Base-by-base conservation (phyloP, 2,113 vertebrate species). In the Cnemophilus loriae region DNA sequence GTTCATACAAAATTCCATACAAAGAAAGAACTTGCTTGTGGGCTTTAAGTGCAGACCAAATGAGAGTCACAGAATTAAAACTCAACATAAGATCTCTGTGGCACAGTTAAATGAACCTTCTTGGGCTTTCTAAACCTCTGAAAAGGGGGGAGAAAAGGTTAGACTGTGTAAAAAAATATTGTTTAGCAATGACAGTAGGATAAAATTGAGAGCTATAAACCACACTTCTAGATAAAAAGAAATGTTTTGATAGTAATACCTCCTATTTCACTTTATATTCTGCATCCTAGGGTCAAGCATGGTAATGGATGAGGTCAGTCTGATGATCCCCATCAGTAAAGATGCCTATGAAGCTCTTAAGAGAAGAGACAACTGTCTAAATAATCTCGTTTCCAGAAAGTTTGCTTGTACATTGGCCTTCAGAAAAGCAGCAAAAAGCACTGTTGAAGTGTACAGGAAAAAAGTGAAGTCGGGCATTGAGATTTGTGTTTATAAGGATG, bases 401-500 rank as follows among this genome's bases (percentile, higher is more conserved):
- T 99, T 98, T 97, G 96, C 94, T 41, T 99, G 99, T 73, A 57
- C 9, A 0, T 81, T 93, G 77, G 52, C 89, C 67, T 60, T 97
- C 10, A 49, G 28, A 46, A 94, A 52, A 95, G 92, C 23, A 69
- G 44, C 96, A 37, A 81, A 84, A 30, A 18, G 30, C 3, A 15
- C 75, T 68, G 78, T 41, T 39, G 94, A 93, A 68, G 97, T 98
- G n/a, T 98, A 98, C 77, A 94, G 63, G 64, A 94, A 77, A 76
- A 82, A 3, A 14, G 33, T 99, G 37, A 27, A 0, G 7, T 5
- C 41, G 1, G 90, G 92, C 24, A 30, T 98, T 33, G 59, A 88
- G 20, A 15, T 99, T 53, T 98, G 98, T 2, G 99, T 99, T 74
- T 99, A 97, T 98, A 99, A 98, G 92, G 98, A 89, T 30, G 98